Conservation (phyloP, 2,888 invertebrate species). For the Fabriciana adippe region DNA sequence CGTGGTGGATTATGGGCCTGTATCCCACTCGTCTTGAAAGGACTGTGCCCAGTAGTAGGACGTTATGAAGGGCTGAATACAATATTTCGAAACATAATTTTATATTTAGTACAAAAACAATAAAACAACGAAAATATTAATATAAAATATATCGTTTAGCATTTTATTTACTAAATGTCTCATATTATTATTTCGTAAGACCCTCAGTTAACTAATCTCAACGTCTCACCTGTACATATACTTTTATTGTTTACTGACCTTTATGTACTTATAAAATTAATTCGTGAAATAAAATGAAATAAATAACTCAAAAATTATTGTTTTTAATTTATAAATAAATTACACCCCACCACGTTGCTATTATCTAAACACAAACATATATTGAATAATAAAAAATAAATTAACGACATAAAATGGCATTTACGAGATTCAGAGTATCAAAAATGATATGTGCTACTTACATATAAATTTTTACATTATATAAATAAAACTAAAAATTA, state of each 20-base stretch:
- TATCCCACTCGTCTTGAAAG: too few species aligned
- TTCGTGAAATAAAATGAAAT: slow-evolving; percentile 9
- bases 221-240: slow-evolving; percentile 6
- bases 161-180: too few species aligned
- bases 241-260: slow-evolving; percentile 12
- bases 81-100: not conserved
- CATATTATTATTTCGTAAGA: too few species aligned
- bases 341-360: slow-evolving; percentile 4
- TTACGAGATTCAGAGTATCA: not conserved
- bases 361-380: not conserved
- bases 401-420: slow-evolving; percentile 14
- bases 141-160: too few species aligned
- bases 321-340: slow-evolving; percentile 1
- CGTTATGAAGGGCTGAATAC: too few species aligned
- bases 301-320: not conserved
- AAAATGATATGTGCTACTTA: not conserved
- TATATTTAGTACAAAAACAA: too few species aligned
- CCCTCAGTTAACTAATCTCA: not conserved
- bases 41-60: too few species aligned
- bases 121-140: too few species aligned
- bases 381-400: slow-evolving; percentile 9
- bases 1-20: too few species aligned
- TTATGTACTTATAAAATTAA: slow-evolving; percentile 17
- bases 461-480: not conserved
- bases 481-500: not conserved